Evolutionary conservation across 2,888 invertebrate species (phyloP).

Genomic region (Amaurobius ferox): DNA sequence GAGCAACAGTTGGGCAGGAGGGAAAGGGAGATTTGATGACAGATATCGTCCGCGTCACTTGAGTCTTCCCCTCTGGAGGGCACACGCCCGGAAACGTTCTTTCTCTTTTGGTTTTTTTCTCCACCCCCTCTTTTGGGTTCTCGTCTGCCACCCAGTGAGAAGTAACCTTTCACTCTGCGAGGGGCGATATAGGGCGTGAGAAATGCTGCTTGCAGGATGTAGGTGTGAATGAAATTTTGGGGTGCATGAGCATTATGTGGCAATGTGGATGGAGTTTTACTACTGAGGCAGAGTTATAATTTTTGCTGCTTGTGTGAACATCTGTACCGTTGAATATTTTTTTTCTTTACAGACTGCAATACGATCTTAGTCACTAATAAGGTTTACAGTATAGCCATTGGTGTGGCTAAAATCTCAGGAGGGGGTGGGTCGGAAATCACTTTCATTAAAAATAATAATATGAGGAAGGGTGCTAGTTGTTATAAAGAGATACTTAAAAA

Average conservation of each 20-base stretch:
- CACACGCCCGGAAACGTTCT: conserved; percentile 53
- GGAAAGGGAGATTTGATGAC: conserved; percentile 5
- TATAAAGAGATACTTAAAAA: too few species aligned
- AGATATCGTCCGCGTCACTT: conserved; percentile 25
- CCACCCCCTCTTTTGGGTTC: conserved; percentile 1
- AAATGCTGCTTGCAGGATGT: conserved; percentile 24
- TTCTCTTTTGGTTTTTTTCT: background rate
- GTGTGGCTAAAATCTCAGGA: too few species aligned
- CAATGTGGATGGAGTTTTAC: too few species aligned
- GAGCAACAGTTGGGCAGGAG: conserved; percentile 51
- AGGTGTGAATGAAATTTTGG: background rate
- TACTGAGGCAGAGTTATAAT: too few species aligned
- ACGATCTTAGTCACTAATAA: too few species aligned
- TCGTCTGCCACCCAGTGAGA: conserved; percentile 48
- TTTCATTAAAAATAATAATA: too few species aligned
- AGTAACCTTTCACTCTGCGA: conserved; percentile 47
- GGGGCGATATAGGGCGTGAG: conserved; percentile 61
- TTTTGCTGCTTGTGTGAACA: background rate
- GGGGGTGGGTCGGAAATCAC: too few species aligned
- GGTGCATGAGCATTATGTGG: background rate
- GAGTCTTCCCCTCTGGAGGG: conserved; percentile 15
- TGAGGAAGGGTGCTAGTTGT: too few species aligned
- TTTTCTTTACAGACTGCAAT: too few species aligned
- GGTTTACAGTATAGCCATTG: too few species aligned
- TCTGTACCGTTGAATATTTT: too few species aligned